Base-by-base conservation (phyloP, 2,797 vertebrate species). In the Tachyglossus aculeatus region DNA sequence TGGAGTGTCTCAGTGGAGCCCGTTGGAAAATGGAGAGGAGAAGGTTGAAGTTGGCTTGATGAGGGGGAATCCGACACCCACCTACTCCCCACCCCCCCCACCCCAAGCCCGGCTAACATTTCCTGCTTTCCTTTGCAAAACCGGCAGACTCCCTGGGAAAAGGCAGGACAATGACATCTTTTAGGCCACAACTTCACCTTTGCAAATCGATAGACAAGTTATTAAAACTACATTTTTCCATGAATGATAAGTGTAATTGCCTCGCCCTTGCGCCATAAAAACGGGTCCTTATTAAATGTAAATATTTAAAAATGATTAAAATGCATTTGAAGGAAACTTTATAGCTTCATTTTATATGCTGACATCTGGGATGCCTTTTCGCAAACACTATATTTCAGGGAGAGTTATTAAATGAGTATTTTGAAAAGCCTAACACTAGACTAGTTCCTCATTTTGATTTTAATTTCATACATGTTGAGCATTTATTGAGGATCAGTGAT, bases 271-370 rank as follows among this genome's bases (percentile, higher is more conserved):
- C 80, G n/a, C n/a, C 85, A 89, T 91, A 92, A 91, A 92, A 90
- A 71, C 76, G 55, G 77, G 86, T 86, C 82, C 89, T 90, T 92
- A 92, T 93, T 93, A 93, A 91, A 93, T 90, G 88, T 91, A 93
- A 93, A 93, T 92, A 93, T 93, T 93, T 92, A 86, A 87, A 90
- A 92, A 90, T 88, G 82, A 91, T 90, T 91, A 88, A 92, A 93
- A 91, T 88, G 83, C 83, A 91, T 88, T 90, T 88, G 88, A 90
- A 91, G 83, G 88, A 74, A 81, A 85, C 86, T 91, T 92, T 92
- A 92, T 88, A 87, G 92, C 89, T 89, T 78, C 87, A 86, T 90
- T 93, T 92, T 90, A 93, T 91, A 90, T 58, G 85, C 74, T 84
- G 80, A 90, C 90, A 90, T 91, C 90, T 92, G 90, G 89, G 84